A percentile compares a stretch with the other conserved stretches of the same genome.
Evolutionary conservation across 1,140 invertebrate species (phyloP).

Genomic region (Aporrectodea caliginosa): DNA sequence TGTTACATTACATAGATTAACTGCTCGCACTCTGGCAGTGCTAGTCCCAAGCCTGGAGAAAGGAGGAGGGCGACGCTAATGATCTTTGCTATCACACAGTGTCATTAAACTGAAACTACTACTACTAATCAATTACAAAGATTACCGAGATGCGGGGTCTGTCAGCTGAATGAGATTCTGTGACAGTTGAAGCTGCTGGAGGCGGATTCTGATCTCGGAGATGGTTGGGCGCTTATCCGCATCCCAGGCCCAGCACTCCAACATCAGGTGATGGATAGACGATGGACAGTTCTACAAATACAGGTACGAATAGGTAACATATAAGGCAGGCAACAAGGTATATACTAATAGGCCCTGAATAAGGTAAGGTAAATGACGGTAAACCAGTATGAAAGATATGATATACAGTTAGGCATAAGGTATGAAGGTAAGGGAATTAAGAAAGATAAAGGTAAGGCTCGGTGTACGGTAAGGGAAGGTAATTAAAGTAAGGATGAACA

Average conservation of each 20-base stretch:
- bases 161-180: no score
- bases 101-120: no score
- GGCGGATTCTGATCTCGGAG: constrained; percentile 71
- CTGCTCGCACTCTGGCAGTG: no score
- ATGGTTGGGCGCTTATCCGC: constrained; percentile 68
- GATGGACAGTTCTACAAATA: background rate
- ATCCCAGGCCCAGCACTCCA: constrained; percentile 72
- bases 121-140: no score
- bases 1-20: no score
- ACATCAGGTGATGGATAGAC: constrained; percentile 61
- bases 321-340: background rate
- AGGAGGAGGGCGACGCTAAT: no score
- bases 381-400: background rate
- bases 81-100: no score
- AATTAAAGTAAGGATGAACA: no score
- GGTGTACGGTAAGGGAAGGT: no score
- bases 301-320: background rate
- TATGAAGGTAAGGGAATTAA: background rate
- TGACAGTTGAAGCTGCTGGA: constrained; percentile 71
- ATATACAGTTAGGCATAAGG: background rate
- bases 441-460: background rate
- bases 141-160: no score
- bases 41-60: no score
- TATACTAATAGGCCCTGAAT: background rate
- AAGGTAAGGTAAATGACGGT: background rate